phyloP scores from a whole-genome alignment of 2,888 invertebrate genomes.

The Cloeon dipterum region DNA sequence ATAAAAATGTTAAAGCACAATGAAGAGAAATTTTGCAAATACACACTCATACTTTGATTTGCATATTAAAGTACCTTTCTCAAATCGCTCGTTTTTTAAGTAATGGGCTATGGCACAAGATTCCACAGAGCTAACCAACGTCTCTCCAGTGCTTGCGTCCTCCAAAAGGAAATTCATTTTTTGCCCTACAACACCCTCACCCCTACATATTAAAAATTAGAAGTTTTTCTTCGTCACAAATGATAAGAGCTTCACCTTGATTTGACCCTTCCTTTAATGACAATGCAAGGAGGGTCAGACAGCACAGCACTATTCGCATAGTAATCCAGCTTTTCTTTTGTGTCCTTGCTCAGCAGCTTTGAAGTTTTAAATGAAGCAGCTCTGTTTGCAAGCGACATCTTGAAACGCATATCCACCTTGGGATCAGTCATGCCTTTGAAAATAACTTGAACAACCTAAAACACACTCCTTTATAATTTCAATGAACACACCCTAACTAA shows the following conservation, averaged over 20 bases:
- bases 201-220: background rate
- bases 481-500: background rate
- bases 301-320: background rate
- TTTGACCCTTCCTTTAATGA: no score
- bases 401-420: background rate
- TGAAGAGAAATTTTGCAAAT: constrained; percentile 7
- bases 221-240: no score
- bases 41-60: constrained; percentile 10
- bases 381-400: background rate
- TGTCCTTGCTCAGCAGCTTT: no score
- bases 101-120: background rate
- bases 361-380: background rate
- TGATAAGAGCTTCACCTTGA: no score
- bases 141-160: background rate
- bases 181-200: no score
- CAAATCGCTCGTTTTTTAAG: background rate
- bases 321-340: no score
- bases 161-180: background rate
- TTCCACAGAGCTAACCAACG: background rate
- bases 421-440: background rate
- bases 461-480: background rate
- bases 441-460: background rate
- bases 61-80: background rate
- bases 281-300: background rate
- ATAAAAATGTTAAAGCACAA: background rate